Conservation (phyloP, 1,140 invertebrate species). For the Drosophila grimshawi region DNA sequence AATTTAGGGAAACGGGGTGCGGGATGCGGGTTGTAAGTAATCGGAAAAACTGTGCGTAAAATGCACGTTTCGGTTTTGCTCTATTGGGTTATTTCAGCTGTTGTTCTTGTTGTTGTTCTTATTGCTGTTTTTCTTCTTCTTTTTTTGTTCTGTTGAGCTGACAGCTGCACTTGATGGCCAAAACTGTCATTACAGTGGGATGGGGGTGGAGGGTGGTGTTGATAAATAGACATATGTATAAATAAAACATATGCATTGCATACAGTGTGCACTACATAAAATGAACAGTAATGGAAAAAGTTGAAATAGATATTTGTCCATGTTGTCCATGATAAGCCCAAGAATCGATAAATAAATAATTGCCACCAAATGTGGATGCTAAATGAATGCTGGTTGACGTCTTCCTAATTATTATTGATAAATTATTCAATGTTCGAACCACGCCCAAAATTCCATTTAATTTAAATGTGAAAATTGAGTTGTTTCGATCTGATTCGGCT, state of each 20-base stretch:
- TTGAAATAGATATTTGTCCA: too few relatives aligned
- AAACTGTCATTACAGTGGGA: slow-evolving; percentile 6
- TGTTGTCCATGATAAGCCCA: too few relatives aligned
- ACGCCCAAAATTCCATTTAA: too few relatives aligned
- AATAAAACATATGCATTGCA: slow-evolving; percentile 1
- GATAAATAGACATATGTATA: slow-evolving; percentile 1
- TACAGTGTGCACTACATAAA: background rate
- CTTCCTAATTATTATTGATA: too few relatives aligned
- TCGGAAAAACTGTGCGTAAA: slow-evolving; percentile 58
- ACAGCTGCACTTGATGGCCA: slow-evolving; percentile 45
- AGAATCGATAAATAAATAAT: too few relatives aligned
- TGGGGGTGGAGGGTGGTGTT: slow-evolving; percentile 1
- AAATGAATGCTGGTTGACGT: too few relatives aligned
- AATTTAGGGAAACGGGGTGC: background rate
- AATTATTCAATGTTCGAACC: too few relatives aligned
- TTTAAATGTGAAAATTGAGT: too few relatives aligned
- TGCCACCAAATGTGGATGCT: too few relatives aligned
- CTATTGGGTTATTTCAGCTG: slow-evolving; percentile 51
- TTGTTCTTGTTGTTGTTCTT: slow-evolving; percentile 44
- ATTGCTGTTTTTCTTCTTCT: slow-evolving; percentile 3
- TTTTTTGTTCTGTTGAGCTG: background rate
- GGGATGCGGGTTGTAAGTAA: background rate
- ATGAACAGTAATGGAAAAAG: background rate
- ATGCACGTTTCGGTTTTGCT: slow-evolving; percentile 58
- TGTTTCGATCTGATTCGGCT: too few relatives aligned